Evolutionary conservation across 2,113 vertebrate species (phyloP), one percentile per base, ranked within the genome.

Genomic region (Thinocorus orbignyianus): DNA sequence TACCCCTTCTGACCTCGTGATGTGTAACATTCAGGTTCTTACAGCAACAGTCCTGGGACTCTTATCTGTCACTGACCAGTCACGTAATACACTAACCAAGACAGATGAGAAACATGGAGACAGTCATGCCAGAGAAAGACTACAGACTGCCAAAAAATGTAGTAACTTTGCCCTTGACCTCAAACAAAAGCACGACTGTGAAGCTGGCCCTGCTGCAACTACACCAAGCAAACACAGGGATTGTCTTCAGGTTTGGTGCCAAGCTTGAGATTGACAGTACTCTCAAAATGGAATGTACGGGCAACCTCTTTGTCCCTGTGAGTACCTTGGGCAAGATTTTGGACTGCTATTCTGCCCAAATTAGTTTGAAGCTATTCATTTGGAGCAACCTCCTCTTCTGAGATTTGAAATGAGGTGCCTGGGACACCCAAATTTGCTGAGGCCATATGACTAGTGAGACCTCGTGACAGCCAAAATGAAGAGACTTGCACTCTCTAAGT

Each of bases 401-500:
- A 78, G 52, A 68, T 26, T 71, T 66, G 73, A 83, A 88, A 77
- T 19, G 39, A 85, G 44, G 22, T 74, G 65, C 31, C 69, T 94
- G 44, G 37, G 24, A 70, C 30, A 76, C 72, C 17, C 60, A 81
- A 74, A 61, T 86, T 81, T 88, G 25, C 54, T 72, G 77, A 91
- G 61, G 73, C 57, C 77, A 81, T 80, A 44, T 76, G 78, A 78
- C 37, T 76, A 70, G 44, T 28, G 61, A 94, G 76, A 64, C 70
- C 74, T 88, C 86, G 65, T 0, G 41, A 78, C 81, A 89, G 95
- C n/a, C 92, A 94, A 81, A 93, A 90, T 1, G 6, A 66, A 93
- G 60, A 90, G 35, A 64, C 37, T 24, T 92, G 64, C 57, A 76
- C 83, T 91, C 83, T 91, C 69, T 86, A 88, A 92, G 37, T 74